phyloP scores from a whole-genome alignment of 2,113 vertebrate genomes.

The Aspidoscelis tigris region DNA sequence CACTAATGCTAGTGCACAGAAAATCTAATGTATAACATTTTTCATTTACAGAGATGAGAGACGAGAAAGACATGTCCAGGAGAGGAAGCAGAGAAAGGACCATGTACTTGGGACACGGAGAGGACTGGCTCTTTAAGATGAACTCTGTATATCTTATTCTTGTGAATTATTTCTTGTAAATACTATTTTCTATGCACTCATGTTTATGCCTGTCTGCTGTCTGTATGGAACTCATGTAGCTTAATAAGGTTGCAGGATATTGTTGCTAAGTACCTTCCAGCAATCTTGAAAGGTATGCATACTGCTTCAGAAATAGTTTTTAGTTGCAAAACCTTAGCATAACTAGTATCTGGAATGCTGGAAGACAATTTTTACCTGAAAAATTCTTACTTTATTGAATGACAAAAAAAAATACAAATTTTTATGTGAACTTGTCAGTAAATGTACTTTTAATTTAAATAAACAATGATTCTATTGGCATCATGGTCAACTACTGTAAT shows the following conservation, averaged over 20 bases:
- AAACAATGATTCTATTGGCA: not conserved
- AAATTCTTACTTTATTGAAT: not conserved
- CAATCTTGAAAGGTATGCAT: accelerated
- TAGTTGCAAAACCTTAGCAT: not conserved
- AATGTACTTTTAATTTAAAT: not conserved
- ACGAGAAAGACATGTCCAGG: conserved; percentile 74
- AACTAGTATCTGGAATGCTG: conserved; percentile 1
- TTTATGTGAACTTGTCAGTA: not conserved
- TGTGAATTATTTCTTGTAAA: conserved; percentile 58
- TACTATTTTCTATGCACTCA: conserved; percentile 25
- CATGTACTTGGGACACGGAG: conserved; percentile 79
- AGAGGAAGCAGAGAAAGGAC: conserved; percentile 87
- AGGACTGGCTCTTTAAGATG: conserved; percentile 68
- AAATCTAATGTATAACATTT: not conserved
- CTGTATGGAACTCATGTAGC: conserved; percentile 4
- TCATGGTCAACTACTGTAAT: no score
- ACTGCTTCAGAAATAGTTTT: not conserved
- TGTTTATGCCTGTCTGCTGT: not conserved
- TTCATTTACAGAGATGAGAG: conserved; percentile 80
- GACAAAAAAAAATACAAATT: not conserved
- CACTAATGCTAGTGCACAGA: not conserved
- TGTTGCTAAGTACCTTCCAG: not conserved
- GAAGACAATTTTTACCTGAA: not conserved
- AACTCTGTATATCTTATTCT: conserved; percentile 55
- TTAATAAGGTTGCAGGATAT: not conserved